Base-by-base conservation (phyloP, 2,113 vertebrate species). In the Asarcornis scutulata region DNA sequence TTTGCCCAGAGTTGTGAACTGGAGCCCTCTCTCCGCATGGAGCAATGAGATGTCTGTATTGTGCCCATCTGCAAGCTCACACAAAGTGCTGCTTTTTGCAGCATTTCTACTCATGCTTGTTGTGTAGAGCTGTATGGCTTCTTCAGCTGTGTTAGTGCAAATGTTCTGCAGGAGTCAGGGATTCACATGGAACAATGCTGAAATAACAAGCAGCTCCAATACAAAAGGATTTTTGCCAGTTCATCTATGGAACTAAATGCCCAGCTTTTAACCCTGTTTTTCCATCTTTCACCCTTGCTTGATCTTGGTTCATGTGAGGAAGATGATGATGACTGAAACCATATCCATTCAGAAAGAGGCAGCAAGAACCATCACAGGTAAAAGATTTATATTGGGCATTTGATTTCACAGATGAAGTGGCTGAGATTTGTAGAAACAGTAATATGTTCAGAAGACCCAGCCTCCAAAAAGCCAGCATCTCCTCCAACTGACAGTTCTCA, bases 11-110 rank as follows among this genome's bases (percentile, higher is more conserved):
- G 32, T 20, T 18, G 10, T 42, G 53, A 80, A 73, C 6, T 53
- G 78, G 63, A 52, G 26, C 8, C 46, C 22, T 68, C 5, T 48
- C 20, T 85, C 22, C 26, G 8, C 0, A 0, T 7, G n/a, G 63
- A 91, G n/a, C n/a, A 44, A 89, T 76, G 64, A 72, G 46, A 73
- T 48, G 18, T 53, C 55, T 76, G 32, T 40, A 44, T 63, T 71
- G 56, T 91, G 73, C 17, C 40, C 31, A 17, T 55, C 73, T 78
- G 31, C 60, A 59, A 55, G n/a, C 56, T 78, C n/a, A 52, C 21
- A 59, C 34, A 88, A 74, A 71, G 7, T 0, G 0, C 32, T 59
- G 64, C 55, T 73, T 91, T 93, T 79, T 86, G 29, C 44, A 85
- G 36, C 6, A 2, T 72, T 93, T 93, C 29, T 96, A 8, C 72